Conservation (phyloP, 2,797 vertebrate species). For the Gadopsis marmoratus region DNA sequence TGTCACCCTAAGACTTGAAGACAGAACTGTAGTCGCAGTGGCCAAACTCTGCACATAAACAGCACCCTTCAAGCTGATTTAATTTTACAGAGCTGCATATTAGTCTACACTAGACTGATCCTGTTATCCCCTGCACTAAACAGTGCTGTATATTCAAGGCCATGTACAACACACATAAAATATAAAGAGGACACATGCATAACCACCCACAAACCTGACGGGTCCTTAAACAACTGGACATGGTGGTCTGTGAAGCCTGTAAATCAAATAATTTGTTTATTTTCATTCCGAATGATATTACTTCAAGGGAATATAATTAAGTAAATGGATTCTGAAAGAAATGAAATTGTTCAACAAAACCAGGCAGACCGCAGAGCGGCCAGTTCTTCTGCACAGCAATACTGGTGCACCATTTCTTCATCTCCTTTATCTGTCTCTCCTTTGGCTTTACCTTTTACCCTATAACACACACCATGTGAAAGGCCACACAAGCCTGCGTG, state of each 20-base stretch:
- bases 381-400: constrained; percentile 32
- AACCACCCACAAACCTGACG: constrained; percentile 33
- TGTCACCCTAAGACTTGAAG: constrained; percentile 41
- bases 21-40: constrained; percentile 27
- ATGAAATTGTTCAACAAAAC: constrained; percentile 56
- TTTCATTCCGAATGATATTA: constrained; percentile 65
- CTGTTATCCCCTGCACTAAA: constrained; percentile 49
- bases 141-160: constrained; percentile 41
- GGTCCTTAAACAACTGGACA: constrained; percentile 42
- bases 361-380: constrained; percentile 27
- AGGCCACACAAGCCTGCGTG: constrained; percentile 21
- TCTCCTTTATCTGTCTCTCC: constrained; percentile 5
- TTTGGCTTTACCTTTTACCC: constrained; percentile 42
- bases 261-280: constrained; percentile 72
- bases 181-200: constrained; percentile 19
- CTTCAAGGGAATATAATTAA: constrained; percentile 66
- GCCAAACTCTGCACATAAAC: constrained; percentile 48
- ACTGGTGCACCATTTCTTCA: constrained; percentile 10
- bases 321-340: constrained; percentile 64
- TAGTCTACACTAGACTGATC: constrained; percentile 48
- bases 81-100: constrained; percentile 54
- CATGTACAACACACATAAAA: constrained; percentile 32
- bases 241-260: constrained; percentile 53
- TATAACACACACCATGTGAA: constrained; percentile 9
- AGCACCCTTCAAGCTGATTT: constrained; percentile 37